Base-by-base conservation (phyloP, 2,888 invertebrate genomes). In the Tenthredo distinguenda region DNA sequence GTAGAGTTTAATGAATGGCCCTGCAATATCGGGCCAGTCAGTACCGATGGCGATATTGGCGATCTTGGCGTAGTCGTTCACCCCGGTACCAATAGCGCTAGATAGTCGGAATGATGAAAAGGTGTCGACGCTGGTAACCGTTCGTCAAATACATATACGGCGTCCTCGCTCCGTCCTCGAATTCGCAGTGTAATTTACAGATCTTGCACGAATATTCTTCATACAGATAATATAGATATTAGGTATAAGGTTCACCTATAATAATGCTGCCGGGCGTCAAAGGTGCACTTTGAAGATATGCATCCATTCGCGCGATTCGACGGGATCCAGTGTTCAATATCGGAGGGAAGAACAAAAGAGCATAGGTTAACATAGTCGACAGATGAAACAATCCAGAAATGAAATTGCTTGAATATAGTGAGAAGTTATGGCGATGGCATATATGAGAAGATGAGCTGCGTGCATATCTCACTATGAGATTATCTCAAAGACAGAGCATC, bases 401-500 rank as follows among this genome's bases (percentile, higher is more conserved):
- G n/a, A 37, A 34, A 34, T 15, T 71, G 37, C 18, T 31, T 9
- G 34, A 15, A 12, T 34, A 18, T 37, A 15, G 68, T 31, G 34
- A 12, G 31, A 15, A 37, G 34, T 7, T 18, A 71, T 10, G 71
- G 31, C 15, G 31, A 12, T 37, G 7, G 12, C 15, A 26, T 15
- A 34, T 0, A 34, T 2, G 34, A 47, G 47, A 47, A 47, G 47
- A 12, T 12, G 4, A 50, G 18, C 50, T 50, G 50, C 50, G 50
- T 4, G 15, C 18, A 50, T 47, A 74, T 43, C 15, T 43, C 43
- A 26, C 40, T 12, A 47, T 43, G 15, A 10, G 47, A 74, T 74
- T 74, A 74, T 74, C 74, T 43, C 43, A 74, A 43, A 40, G 26
- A n/a, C 40, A n/a, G 21, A 72, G 43, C 74, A 74, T 74, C 74